A percentile compares a stretch with the other conserved stretches of the same genome.
Evolutionary conservation across 2,113 vertebrate genomes (phyloP).

Genomic region (Siniperca knerii): DNA sequence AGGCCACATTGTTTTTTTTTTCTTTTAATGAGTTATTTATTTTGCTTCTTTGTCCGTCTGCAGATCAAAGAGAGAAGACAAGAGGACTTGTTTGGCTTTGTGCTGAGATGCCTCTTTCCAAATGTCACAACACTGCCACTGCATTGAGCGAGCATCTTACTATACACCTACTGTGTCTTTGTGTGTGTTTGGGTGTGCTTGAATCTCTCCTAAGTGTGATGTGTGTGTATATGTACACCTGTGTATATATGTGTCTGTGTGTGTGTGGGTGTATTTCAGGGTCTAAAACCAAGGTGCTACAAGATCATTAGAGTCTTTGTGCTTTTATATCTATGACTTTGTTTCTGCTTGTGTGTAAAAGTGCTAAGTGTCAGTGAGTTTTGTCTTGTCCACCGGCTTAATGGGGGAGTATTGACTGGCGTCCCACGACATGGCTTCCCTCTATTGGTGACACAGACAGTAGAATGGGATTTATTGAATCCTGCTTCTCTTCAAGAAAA

Average conservation of each 20-base stretch:
- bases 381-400: slow-evolving; percentile 42
- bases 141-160: slow-evolving; percentile 30
- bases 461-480: slow-evolving; percentile 46
- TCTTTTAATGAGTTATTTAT: slow-evolving; percentile 24
- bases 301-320: slow-evolving; percentile 19
- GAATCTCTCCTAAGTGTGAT: neutral
- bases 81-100: slow-evolving; percentile 28
- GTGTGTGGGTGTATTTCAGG: neutral
- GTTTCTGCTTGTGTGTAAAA: slow-evolving; percentile 12
- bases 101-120: slow-evolving; percentile 39
- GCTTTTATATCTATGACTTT: slow-evolving; percentile 5
- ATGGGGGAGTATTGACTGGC: slow-evolving; percentile 55
- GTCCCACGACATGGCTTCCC: slow-evolving; percentile 6
- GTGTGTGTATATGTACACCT: neutral
- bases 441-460: slow-evolving; percentile 6
- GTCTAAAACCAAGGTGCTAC: neutral
- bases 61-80: slow-evolving; percentile 34
- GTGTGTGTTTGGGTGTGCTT: slow-evolving; percentile 41
- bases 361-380: slow-evolving; percentile 29
- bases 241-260: neutral
- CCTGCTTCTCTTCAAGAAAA: slow-evolving; percentile 26
- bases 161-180: slow-evolving; percentile 48
- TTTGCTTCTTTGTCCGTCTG: slow-evolving; percentile 17
- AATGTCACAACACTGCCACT: slow-evolving; percentile 54
- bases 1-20: neutral